A percentile compares a stretch with the other conserved stretches of the same genome.
Evolutionary conservation across 2,888 invertebrate species (phyloP).

Genomic region (Caenorhabditis sp.): DNA sequence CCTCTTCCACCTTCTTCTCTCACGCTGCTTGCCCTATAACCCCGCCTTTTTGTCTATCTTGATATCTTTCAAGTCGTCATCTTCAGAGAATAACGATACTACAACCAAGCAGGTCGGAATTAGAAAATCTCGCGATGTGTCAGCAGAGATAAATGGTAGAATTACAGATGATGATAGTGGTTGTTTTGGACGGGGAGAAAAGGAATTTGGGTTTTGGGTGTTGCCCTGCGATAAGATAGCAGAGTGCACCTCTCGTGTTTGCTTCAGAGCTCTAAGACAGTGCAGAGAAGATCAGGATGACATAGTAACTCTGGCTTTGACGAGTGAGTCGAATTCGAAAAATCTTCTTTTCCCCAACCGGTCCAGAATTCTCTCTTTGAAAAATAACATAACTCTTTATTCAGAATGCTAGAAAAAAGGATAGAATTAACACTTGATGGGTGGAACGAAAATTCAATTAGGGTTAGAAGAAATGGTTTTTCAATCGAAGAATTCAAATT

Average conservation of each 20-base stretch:
- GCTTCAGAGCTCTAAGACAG: slow-evolving; percentile 10
- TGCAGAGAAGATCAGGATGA: background rate
- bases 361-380: no score
- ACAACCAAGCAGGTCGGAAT: slow-evolving; percentile 42
- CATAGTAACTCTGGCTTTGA: no score
- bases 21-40: slow-evolving; percentile 36
- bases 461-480: no score
- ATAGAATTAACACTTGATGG: no score
- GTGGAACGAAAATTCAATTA: no score
- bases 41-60: slow-evolving; percentile 40
- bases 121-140: slow-evolving; percentile 30
- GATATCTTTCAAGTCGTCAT: slow-evolving; percentile 16
- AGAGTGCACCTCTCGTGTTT: slow-evolving; percentile 13
- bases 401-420: no score
- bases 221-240: slow-evolving; percentile 18
- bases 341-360: no score
- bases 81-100: slow-evolving; percentile 53
- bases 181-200: background rate
- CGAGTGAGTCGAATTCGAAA: no score
- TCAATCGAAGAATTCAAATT: no score
- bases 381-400: no score
- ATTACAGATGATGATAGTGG: slow-evolving; percentile 11
- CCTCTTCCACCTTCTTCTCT: slow-evolving; percentile 23
- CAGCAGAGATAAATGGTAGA: slow-evolving; percentile 46
- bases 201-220: background rate